Percentiles rank a stretch among this genome's conserved stretches.
These are phyloP conservation scores for Darevskia mixta DNA, from an alignment of 2,797 vertebrate genomes.

Conservation along the genomic window DNA sequence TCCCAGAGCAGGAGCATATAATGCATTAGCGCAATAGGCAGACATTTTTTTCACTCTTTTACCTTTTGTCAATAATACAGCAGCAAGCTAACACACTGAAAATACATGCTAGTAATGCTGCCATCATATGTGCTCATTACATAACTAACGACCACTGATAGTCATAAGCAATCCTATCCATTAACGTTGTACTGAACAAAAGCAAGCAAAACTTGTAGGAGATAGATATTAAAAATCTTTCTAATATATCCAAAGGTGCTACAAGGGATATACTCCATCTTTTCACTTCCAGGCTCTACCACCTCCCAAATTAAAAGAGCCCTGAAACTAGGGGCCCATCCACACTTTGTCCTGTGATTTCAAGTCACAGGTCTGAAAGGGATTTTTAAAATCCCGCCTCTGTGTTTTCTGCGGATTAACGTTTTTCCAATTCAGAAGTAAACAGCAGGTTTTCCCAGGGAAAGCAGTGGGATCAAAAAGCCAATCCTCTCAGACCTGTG, in stretches of 20 bases:
- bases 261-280: too few species aligned
- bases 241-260: not conserved
- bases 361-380: too few species aligned
- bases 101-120: constrained; percentile 17
- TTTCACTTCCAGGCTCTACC: not conserved
- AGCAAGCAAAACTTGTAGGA: constrained; percentile 7
- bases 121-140: not conserved
- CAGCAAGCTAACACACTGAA: constrained; percentile 31
- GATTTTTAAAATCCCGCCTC: too few species aligned
- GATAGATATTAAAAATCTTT: not conserved
- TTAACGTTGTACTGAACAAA: constrained; percentile 20
- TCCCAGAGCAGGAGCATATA: not conserved
- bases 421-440: too few species aligned
- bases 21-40: not conserved
- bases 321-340: not conserved
- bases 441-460: too few species aligned
- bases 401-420: too few species aligned
- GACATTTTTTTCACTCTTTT: constrained; percentile 2
- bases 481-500: too few species aligned
- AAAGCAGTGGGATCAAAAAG: too few species aligned
- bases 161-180: constrained; percentile 1
- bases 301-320: not conserved
- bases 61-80: constrained; percentile 30
- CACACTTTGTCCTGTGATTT: too few species aligned
- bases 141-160: not conserved